Conservation (phyloP, 2,113 vertebrate species). For the Syrrhaptes paradoxus region DNA sequence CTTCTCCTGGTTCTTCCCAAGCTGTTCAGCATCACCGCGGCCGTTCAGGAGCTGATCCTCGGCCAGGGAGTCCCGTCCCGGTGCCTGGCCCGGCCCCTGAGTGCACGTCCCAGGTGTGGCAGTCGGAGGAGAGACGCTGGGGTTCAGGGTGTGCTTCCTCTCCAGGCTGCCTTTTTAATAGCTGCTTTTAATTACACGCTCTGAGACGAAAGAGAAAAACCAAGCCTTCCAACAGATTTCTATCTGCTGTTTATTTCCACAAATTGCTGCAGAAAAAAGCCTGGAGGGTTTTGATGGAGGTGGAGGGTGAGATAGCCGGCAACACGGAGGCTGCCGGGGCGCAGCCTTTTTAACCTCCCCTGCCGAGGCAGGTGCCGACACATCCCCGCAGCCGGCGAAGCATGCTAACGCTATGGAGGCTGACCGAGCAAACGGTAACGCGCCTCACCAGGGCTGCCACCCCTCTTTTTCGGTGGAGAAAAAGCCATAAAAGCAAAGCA, state of each 20-base stretch:
- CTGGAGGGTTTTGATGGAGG: conserved; percentile 72
- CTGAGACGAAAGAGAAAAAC: neutral
- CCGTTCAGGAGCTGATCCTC: accelerated
- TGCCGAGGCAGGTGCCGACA: conserved; percentile 75
- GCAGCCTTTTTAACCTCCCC: conserved; percentile 60
- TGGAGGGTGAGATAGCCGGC: conserved; percentile 72
- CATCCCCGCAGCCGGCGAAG: conserved; percentile 66
- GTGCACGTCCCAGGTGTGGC: conserved; percentile 31
- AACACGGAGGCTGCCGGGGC: conserved; percentile 55
- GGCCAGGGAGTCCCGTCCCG: neutral
- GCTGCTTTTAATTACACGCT: conserved; percentile 22
- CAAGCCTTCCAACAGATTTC: conserved; percentile 54
- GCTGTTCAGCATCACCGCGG: accelerated
- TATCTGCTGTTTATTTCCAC: conserved; percentile 66
- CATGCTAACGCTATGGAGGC: conserved; percentile 64
- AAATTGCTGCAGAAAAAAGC: conserved; percentile 55
- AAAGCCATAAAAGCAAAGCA: neutral
- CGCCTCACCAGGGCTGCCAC: neutral
- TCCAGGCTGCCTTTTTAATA: neutral
- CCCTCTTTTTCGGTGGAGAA: neutral
- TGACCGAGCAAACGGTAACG: conserved; percentile 78
- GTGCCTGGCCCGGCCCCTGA: neutral
- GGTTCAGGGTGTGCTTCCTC: conserved; percentile 41
- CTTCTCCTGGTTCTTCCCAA: neutral
- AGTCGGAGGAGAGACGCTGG: conserved; percentile 12